Base-by-base conservation (phyloP, 2,888 invertebrate genomes). In the Caradrina kadenii region DNA sequence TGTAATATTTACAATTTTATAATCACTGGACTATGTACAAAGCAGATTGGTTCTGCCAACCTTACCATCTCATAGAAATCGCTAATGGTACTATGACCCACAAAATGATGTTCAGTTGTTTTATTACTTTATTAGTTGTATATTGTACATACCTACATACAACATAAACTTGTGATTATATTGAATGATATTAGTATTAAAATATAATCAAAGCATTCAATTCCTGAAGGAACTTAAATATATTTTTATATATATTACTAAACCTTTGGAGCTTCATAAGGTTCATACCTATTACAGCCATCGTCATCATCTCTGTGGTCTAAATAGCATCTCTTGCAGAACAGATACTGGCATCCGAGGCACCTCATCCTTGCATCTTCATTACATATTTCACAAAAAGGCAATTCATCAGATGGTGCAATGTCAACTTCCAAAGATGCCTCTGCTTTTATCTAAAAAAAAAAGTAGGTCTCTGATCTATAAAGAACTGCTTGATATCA, bases 321-420 rank as follows among this genome's bases (percentile, higher is more conserved):
- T 53, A 93, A 92, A 87, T 97, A 98, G 90, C 99, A 99, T 67
- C 93, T 91, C 17, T 95, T 93, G 90, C 99, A 99, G 90, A 98
- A 99, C 11, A 98, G 93, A 90, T 99, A 98, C 50, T 96, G 97
- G 92, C 99, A 99, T 72, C 97, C 98, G 55, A 96, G 91, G 88
- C 99, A 99, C 61, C 97, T 95, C 76, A 97, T 93, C 11, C 93
- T 96, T 2, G 98, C 98, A 93, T 98, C 97, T 88, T 97, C 97
- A 90, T 98, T 98, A 89, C 99, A 99, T 80, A 98, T 97, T 80
- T 97, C 97, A 93, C 99, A 99, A 96, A 98, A 98, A 5, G 98
- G 98, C 56, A 98, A 93, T 87, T 98, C 97, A 83, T 96, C 95
- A 82, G 88, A 68, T 60, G 86, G 76, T 17, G 85, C 81, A 15